phyloP scores from a whole-genome alignment of 2,888 invertebrate genomes.

The Phaedon cochleariae region DNA sequence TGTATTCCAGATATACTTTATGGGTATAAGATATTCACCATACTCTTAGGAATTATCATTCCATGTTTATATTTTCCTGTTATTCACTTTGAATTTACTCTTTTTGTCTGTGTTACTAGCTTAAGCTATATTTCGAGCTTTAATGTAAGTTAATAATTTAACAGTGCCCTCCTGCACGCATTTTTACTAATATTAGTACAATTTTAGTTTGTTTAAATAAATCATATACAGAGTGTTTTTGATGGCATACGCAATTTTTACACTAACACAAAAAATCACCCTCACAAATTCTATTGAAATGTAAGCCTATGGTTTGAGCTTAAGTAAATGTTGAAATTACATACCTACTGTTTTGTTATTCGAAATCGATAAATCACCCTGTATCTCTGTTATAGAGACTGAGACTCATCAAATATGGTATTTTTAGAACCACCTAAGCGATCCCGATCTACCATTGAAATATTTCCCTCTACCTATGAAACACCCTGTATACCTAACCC shows the following conservation, averaged over 20 bases:
- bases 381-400: too few relatives aligned
- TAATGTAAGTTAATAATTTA: background rate
- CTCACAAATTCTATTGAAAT: slow-evolving; percentile 24
- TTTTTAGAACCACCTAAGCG: too few relatives aligned
- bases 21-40: too few relatives aligned
- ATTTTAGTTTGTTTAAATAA: background rate
- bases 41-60: too few relatives aligned
- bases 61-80: background rate
- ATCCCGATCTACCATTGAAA: too few relatives aligned
- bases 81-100: slow-evolving; percentile 5
- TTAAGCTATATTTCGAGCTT: slow-evolving; percentile 11
- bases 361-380: too few relatives aligned
- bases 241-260: background rate
- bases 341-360: too few relatives aligned
- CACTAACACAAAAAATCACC: slow-evolving; percentile 13
- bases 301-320: slow-evolving; percentile 38
- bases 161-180: background rate
- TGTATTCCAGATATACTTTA: too few relatives aligned
- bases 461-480: too few relatives aligned
- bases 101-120: slow-evolving; percentile 29
- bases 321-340: slow-evolving; percentile 42
- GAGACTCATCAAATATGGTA: too few relatives aligned
- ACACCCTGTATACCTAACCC: too few relatives aligned
- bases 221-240: too few relatives aligned
- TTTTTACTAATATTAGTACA: background rate